A percentile compares a stretch with the other conserved stretches of the same genome.
These are phyloP conservation scores for Anguilla marmorata DNA, from an alignment of 2,797 vertebrate genomes.

Conservation along the genomic window DNA sequence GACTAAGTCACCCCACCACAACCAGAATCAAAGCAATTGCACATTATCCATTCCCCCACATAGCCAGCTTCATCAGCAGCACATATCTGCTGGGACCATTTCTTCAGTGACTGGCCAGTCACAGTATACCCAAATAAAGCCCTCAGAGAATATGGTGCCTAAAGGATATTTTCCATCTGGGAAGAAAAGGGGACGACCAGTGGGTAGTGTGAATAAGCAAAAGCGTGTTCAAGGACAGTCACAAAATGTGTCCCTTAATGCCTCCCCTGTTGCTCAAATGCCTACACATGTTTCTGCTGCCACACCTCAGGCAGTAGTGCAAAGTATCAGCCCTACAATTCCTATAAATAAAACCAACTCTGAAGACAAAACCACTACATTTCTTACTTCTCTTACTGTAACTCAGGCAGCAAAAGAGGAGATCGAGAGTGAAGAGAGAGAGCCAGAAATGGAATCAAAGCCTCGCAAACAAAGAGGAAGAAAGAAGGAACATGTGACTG, in stretches of 20 bases:
- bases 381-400: conserved; percentile 56
- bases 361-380: conserved; percentile 44
- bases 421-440: conserved; percentile 68
- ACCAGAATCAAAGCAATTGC: conserved; percentile 67
- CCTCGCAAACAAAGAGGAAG: conserved; percentile 63
- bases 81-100: conserved; percentile 65
- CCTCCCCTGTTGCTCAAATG: conserved; percentile 47
- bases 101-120: conserved; percentile 50
- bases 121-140: conserved; percentile 65
- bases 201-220: conserved; percentile 97
- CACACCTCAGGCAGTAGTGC: conserved; percentile 39
- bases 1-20: conserved; percentile 63
- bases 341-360: conserved; percentile 32
- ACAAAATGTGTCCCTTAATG: conserved; percentile 50
- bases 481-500: conserved; percentile 66
- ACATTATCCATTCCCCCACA: conserved; percentile 63
- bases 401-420: conserved; percentile 70
- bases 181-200: conserved; percentile 96
- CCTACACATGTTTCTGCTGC: conserved; percentile 53
- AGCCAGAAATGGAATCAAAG: conserved; percentile 66
- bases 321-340: conserved; percentile 44
- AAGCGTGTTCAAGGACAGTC: conserved; percentile 77
- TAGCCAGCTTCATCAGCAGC: conserved; percentile 64
- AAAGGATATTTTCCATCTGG: conserved; percentile 99
- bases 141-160: conserved; percentile 73